A percentile compares a stretch with the other conserved stretches of the same genome.
Conservation (phyloP, 2,888 invertebrate species). For the Drosophila mimetica region DNA sequence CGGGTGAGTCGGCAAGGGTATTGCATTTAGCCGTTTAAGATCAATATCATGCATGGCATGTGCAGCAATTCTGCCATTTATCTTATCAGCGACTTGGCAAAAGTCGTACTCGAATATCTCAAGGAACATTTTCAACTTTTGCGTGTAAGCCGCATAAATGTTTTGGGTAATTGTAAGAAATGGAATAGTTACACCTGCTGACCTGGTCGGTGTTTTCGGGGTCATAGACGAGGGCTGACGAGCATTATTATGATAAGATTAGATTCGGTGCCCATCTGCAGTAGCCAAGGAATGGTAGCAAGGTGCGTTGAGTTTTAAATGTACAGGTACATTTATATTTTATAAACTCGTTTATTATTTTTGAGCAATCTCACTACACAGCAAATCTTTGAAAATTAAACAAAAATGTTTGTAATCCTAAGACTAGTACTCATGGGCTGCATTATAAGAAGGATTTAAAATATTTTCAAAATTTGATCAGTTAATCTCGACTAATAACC, state of each 20-base stretch:
- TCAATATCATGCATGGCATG: constrained; percentile 54
- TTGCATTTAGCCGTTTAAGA: constrained; percentile 29
- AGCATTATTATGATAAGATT: constrained; percentile 70
- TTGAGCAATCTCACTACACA: no score
- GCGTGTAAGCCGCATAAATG: constrained; percentile 51
- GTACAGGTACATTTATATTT: no score
- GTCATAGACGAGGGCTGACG: constrained; percentile 50
- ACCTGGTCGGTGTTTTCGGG: constrained; percentile 2
- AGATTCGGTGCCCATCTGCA: constrained; percentile 54
- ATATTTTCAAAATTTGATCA: no score
- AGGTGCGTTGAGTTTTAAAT: constrained; percentile 40
- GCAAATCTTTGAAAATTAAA: no score
- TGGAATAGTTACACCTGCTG: constrained; percentile 65
- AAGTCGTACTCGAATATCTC: constrained; percentile 45
- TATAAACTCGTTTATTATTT: no score
- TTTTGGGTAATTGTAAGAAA: constrained; percentile 74
- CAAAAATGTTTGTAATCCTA: no score
- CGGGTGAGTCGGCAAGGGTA: constrained; percentile 45
- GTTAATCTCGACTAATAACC: constrained; percentile 50
- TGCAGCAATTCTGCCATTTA: constrained; percentile 66
- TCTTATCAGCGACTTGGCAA: constrained; percentile 71
- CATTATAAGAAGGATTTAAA: neutral
- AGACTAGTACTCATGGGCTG: no score
- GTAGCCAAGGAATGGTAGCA: constrained; percentile 55
- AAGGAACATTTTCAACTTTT: constrained; percentile 23